Percentiles rank a stretch among this genome's conserved stretches.
Conservation (phyloP, 2,113 vertebrate species). For the Sander vitreus region DNA sequence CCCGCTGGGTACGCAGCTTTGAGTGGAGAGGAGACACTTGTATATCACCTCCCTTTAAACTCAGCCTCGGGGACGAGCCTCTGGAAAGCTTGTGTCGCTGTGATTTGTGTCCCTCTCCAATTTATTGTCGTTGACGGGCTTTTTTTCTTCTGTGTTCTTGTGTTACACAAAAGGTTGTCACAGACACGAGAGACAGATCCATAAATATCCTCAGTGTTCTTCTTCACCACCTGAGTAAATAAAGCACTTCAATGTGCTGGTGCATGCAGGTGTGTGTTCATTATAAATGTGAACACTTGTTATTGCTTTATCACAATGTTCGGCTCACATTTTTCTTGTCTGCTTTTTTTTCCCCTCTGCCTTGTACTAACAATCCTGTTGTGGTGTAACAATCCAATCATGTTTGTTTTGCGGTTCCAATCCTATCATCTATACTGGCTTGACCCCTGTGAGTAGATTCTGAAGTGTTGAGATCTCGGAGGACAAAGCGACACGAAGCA, state of each 20-base stretch:
- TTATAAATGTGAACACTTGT: not conserved
- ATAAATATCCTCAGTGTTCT: constrained; percentile 18
- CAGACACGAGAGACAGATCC: not conserved
- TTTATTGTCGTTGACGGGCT: constrained; percentile 17
- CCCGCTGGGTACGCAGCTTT: constrained; percentile 28
- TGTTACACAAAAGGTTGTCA: constrained; percentile 22
- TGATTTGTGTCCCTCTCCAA: constrained; percentile 49
- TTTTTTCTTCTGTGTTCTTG: constrained; percentile 34
- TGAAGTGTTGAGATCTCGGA: no score
- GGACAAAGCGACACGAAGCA: no score
- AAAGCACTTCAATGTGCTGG: not conserved
- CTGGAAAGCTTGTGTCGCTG: constrained; percentile 10
- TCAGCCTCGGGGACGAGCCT: constrained; percentile 42
- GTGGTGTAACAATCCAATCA: no score
- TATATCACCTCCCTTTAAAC: constrained; percentile 48
- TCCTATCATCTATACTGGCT: no score
- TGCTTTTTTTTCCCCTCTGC: not conserved
- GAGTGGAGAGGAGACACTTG: constrained; percentile 31
- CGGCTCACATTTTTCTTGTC: not conserved
- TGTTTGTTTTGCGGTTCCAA: no score
- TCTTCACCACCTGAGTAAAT: constrained; percentile 1
- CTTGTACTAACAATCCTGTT: not conserved
- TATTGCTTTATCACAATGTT: not conserved
- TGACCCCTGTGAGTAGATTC: no score
- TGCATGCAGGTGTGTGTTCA: not conserved